These are phyloP conservation scores for Troides oblongomaculatus DNA, from an alignment of 2,888 invertebrate genomes.

Conservation along the genomic window DNA sequence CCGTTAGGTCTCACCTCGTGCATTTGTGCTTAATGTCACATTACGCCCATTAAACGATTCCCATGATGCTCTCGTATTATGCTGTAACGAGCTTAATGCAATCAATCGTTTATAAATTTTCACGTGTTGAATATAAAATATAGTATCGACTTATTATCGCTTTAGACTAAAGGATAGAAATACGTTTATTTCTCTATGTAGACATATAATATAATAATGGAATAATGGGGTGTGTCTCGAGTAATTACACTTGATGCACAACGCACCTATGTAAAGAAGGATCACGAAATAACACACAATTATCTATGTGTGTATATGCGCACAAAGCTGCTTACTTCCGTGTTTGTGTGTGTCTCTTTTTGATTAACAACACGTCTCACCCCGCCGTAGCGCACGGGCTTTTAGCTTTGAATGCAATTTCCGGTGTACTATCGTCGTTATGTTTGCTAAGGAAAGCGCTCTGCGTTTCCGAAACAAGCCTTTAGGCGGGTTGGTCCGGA, in stretches of 20 bases:
- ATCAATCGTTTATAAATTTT: background rate
- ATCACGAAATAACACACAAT: too few species aligned
- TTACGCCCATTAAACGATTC: constrained; percentile 22
- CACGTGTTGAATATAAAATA: too few species aligned
- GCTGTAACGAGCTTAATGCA: constrained; percentile 5
- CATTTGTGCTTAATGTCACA: constrained; percentile 17
- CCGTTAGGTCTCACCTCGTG: background rate
- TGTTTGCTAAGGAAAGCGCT: constrained; percentile 1
- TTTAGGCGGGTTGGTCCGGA: background rate
- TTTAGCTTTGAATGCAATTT: constrained; percentile 11
- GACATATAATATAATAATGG: too few species aligned
- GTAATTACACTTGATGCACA: too few species aligned
- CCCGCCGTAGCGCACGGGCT: background rate
- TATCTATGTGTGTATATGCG: too few species aligned
- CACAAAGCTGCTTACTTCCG: background rate
- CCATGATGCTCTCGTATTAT: constrained; percentile 11
- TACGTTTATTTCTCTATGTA: too few species aligned
- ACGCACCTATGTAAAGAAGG: too few species aligned
- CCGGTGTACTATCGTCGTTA: constrained; percentile 8
- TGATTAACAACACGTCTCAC: background rate
- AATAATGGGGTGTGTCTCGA: too few species aligned
- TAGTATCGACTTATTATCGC: too few species aligned
- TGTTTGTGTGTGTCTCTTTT: background rate
- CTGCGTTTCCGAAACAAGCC: constrained; percentile 11
- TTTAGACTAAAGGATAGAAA: too few species aligned